phyloP scores from a whole-genome alignment of 2,113 vertebrate genomes.

The Cervus canadensis region DNA sequence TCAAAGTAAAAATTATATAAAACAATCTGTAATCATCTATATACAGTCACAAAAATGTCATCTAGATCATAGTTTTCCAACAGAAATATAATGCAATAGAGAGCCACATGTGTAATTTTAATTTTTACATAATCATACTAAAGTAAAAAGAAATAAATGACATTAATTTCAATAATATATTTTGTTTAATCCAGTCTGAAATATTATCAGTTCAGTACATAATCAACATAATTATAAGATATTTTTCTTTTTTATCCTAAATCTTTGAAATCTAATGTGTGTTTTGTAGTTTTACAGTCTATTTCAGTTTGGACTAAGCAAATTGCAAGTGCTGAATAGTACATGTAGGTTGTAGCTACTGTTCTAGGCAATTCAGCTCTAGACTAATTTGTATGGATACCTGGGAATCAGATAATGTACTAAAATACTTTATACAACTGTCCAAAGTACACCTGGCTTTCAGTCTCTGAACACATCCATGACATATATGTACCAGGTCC shows the following conservation, averaged over 20 bases:
- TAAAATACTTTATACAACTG: not conserved
- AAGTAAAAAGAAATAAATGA: not conserved
- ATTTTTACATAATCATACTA: not conserved
- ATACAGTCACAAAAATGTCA: not conserved
- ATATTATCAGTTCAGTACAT: not conserved
- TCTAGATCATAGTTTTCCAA: not conserved
- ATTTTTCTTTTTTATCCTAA: not conserved
- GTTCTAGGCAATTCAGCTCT: not conserved
- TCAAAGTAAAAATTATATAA: not conserved
- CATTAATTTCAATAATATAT: not conserved
- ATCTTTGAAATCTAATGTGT: not conserved
- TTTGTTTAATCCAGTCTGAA: not conserved
- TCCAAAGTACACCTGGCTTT: not conserved
- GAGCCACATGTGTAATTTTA: not conserved
- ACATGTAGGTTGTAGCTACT: not conserved
- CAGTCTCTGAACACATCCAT: not conserved
- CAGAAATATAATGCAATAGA: not conserved
- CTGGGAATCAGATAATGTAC: not conserved
- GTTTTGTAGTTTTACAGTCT: not conserved
- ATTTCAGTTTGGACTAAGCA: not conserved
- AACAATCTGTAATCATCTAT: not conserved
- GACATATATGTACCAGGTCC: not conserved
- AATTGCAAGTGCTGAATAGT: not conserved
- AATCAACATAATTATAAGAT: not conserved
- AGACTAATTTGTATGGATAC: not conserved